Evolutionary conservation across 2,113 vertebrate genomes (phyloP), one percentile per base, ranked within the genome.

Genomic region (Chlamydotis undulata): DNA sequence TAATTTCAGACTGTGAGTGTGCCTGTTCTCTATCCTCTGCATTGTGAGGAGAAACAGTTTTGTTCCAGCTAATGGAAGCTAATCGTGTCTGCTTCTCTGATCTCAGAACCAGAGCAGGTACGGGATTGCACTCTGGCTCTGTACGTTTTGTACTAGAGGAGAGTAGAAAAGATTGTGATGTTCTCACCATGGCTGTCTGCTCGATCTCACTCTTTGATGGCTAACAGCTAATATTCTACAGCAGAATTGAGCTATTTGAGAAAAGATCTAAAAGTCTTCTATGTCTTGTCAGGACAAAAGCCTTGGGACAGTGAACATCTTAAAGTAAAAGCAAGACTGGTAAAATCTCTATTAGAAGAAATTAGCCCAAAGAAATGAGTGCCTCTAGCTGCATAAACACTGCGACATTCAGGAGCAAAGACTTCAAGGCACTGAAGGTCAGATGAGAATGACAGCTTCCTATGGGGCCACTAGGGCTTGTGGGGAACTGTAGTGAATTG

Each of bases 61-160:
- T 89, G 52, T n/a, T 67, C 28, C 19, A 35, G 57, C 37, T 67
- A 6, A 6, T 28, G 67, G 33, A 23, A 49, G 31, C 68, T 57
- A 4, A 14, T 83, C 75, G 18, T 57, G 18, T 39, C 47, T 84
- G 77, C 64, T 78, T 26, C 61, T 82, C 56, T 56, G 14, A 14
- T n/a, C 53, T 85, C 31, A 37, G 43, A 69, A 59, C 39, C 28
- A 24, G 35, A 13, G 1, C 3, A 74, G 64, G 16, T 31, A n/a
- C 0, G 0, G 53, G 49, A 28, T 50, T 43, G 25, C 14, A 0
- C 75, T 63, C 53, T 53, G 25, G 24, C 80, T 67, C 55, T 60
- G 45, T 69, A 4, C 25, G 6, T 47, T 68, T 31, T 65, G 33
- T 56, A 3, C 59, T 57, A 64, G 25, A 68, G 29, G 18, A 81